These are phyloP conservation scores for Dasyurus viverrinus DNA, from an alignment of 2,113 vertebrate genomes.

Conservation along the genomic window DNA sequence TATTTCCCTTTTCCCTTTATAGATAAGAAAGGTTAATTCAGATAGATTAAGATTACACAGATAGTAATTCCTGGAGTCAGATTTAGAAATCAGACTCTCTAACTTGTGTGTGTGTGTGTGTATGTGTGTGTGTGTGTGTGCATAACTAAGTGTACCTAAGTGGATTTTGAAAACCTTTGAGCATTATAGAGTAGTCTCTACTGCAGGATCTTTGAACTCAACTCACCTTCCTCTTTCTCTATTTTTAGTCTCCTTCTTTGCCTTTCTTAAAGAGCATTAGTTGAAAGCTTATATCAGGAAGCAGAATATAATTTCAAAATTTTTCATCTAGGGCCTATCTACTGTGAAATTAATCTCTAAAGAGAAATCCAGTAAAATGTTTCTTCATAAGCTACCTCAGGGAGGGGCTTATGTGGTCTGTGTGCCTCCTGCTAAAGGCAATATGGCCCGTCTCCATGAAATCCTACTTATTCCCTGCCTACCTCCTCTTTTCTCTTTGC, in stretches of 20 bases:
- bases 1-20: too few species aligned
- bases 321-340: background rate
- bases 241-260: background rate
- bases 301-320: background rate
- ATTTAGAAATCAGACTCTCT: too few species aligned
- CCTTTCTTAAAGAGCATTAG: background rate
- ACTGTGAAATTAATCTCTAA: conserved; percentile 6
- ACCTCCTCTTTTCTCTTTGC: background rate
- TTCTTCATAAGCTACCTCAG: background rate
- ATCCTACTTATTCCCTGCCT: background rate
- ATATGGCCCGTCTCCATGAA: background rate
- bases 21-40: too few species aligned
- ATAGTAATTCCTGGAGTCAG: too few species aligned
- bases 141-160: background rate
- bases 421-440: background rate
- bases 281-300: background rate
- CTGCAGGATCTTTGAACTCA: background rate
- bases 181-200: too few species aligned
- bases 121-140: too few species aligned
- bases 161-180: accelerated
- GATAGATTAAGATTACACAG: too few species aligned
- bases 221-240: background rate
- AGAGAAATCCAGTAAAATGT: background rate
- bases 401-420: background rate
- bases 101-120: too few species aligned